Conservation (phyloP, 1,140 invertebrate species). For the Trachymyrmex cornetzi region DNA sequence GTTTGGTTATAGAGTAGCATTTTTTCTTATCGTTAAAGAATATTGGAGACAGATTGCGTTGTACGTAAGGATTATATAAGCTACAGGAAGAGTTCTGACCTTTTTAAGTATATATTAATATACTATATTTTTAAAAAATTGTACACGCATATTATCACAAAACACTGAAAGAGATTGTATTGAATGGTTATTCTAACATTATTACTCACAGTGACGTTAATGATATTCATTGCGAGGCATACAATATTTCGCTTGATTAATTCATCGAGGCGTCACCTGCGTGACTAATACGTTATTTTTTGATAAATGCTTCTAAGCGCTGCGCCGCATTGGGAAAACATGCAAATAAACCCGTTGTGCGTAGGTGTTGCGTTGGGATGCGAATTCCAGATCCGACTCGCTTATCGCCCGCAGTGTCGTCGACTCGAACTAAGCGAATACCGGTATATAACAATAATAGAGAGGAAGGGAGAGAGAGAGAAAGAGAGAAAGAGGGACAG, state of each 20-base stretch:
- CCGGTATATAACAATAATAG: background rate
- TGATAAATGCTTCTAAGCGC: slow-evolving; percentile 31
- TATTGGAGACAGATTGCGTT: background rate
- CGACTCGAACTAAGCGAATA: slow-evolving; percentile 25
- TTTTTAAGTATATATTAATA: background rate
- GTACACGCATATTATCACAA: background rate
- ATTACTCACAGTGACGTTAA: slow-evolving; percentile 31
- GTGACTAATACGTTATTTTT: slow-evolving; percentile 63
- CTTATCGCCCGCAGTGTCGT: slow-evolving; percentile 63
- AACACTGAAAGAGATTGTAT: background rate
- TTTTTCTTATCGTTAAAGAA: background rate
- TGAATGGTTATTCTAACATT: slow-evolving; percentile 31
- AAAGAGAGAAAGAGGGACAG: background rate
- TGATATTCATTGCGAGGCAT: slow-evolving; percentile 37
- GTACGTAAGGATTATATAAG: slow-evolving; percentile 3
- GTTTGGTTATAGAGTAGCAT: background rate
- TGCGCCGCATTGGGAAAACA: slow-evolving; percentile 58
- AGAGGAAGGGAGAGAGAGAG: background rate
- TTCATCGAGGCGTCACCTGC: slow-evolving; percentile 21
- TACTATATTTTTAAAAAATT: background rate
- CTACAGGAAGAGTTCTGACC: background rate
- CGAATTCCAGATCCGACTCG: slow-evolving; percentile 71
- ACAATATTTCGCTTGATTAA: slow-evolving; percentile 40
- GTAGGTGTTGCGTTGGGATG: slow-evolving; percentile 67
- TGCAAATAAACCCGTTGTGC: slow-evolving; percentile 71